Evolutionary conservation across 2,888 invertebrate species (phyloP).

Genomic region (Phrixothrix hirtus): DNA sequence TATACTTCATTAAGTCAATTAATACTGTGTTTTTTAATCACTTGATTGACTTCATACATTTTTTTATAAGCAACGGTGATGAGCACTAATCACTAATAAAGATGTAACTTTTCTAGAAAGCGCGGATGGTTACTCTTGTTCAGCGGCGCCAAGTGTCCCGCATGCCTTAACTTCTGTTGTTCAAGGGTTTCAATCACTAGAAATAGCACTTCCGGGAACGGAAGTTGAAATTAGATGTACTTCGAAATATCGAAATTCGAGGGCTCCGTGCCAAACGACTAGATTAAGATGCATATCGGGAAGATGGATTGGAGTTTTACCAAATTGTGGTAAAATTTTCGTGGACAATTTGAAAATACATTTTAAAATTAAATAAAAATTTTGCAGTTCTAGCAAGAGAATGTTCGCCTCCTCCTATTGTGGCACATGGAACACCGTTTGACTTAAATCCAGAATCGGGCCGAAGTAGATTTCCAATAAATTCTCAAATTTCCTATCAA

Average conservation of each 20-base stretch:
- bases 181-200: constrained; percentile 34
- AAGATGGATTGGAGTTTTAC: constrained; percentile 51
- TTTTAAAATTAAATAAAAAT: not conserved
- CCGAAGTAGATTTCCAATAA: constrained; percentile 46
- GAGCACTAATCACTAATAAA: constrained; percentile 17
- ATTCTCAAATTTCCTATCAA: constrained; percentile 51
- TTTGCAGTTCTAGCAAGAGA: constrained; percentile 48
- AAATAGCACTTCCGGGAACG: constrained; percentile 40
- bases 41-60: constrained; percentile 13
- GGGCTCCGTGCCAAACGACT: constrained; percentile 47
- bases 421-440: constrained; percentile 46
- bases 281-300: constrained; percentile 51
- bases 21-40: constrained; percentile 11
- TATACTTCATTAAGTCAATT: constrained; percentile 24
- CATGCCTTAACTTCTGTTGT: constrained; percentile 36
- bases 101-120: constrained; percentile 17
- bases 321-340: constrained; percentile 50
- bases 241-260: constrained; percentile 47
- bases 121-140: constrained; percentile 27
- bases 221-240: constrained; percentile 50
- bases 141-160: constrained; percentile 28
- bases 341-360: not conserved
- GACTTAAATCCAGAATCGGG: constrained; percentile 40
- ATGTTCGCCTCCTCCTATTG: constrained; percentile 50
- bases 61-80: constrained; percentile 9